Evolutionary conservation across 2,888 invertebrate genomes (phyloP), one percentile per base, ranked within the genome.

Genomic region (Calameuta idolon): DNA sequence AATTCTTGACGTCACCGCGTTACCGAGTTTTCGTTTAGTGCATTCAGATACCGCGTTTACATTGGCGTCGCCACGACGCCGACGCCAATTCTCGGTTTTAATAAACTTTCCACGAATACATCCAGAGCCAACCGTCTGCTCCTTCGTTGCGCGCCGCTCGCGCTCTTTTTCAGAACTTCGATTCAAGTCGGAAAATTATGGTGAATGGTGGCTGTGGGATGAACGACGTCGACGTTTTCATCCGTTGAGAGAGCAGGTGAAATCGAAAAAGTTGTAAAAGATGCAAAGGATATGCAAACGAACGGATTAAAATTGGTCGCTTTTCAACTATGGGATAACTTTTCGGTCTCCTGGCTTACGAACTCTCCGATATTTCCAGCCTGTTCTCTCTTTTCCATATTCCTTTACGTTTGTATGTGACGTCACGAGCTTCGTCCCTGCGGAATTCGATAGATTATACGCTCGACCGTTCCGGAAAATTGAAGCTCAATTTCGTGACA

Each of bases 401-500:
- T 40, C 5, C 40, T 40, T 40, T 40, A 5, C 40, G 40, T 40
- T 40, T 15, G 15, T 40, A 15, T 5, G 40, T 40, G 40, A 40
- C 40, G 40, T 40, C 40, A 15, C 15, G 35, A 77, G 75, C 76
- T 78, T 74, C 75, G 34, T 71, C 69, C 37, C 77, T 79, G 79
- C 77, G 84, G 82, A 84, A 84, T 86, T 84, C 83, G 80, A 84
- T 80, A 80, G 75, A 75, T 74, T 74, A 79, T 77, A 84, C 83
- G 81, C 84, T 85, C 81, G 82, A 84, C 84, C 86, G 84, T 81
- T 83, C 79, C 55, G 76, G 83, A 83, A 86, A 83, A 86, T 86
- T 85, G 84, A 85, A 83, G 86, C 82, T 82, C 82, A 83, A 83
- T 84, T 83, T 82, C 83, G n/a, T 12, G 33, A 30, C 12, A 69